phyloP scores from a whole-genome alignment of 2,888 invertebrate species.

The Tetramorium bicarinatum region DNA sequence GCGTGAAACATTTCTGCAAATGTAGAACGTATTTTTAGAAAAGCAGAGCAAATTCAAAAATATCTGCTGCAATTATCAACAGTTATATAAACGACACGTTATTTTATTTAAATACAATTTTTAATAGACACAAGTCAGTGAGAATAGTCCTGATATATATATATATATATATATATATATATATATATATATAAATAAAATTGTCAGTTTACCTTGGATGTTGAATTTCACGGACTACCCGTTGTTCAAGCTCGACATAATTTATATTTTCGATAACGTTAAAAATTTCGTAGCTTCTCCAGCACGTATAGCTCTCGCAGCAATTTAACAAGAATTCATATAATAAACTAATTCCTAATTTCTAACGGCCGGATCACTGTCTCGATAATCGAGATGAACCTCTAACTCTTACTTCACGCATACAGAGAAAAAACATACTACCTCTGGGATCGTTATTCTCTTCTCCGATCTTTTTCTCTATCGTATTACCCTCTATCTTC shows the following conservation, averaged over 20 bases:
- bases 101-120: background rate
- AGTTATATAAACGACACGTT: background rate
- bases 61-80: background rate
- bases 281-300: conserved; percentile 35
- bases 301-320: conserved; percentile 58
- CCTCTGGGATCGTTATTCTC: conserved; percentile 47
- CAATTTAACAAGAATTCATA: conserved; percentile 69
- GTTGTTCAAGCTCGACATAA: conserved; percentile 41
- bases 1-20: conserved; percentile 57
- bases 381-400: conserved; percentile 75
- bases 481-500: conserved; percentile 28
- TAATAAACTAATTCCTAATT: conserved; percentile 80
- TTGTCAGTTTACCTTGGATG: conserved; percentile 1
- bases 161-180: too few species aligned
- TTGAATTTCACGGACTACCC: conserved; percentile 36
- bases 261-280: conserved; percentile 35
- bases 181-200: too few species aligned
- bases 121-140: background rate
- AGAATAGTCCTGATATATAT: background rate
- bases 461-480: conserved; percentile 44
- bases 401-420: conserved; percentile 34
- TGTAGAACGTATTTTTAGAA: background rate
- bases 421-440: conserved; percentile 54
- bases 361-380: conserved; percentile 85
- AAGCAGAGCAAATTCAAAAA: background rate